Evolutionary conservation across 2,113 vertebrate species (phyloP).

Genomic region (Platysteira castanea): DNA sequence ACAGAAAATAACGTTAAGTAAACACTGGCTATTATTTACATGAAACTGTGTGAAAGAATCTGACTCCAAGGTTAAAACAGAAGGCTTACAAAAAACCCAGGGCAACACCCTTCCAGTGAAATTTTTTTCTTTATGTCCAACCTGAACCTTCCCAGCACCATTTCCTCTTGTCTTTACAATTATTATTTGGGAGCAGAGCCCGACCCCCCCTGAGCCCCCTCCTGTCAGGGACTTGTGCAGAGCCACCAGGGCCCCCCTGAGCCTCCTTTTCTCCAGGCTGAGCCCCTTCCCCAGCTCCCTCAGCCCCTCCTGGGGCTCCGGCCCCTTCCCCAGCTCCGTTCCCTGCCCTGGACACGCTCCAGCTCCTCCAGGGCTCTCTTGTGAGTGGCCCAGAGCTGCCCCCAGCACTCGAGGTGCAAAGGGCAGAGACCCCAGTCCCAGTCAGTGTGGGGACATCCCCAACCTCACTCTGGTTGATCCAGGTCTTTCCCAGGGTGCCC

Average conservation of each 20-base stretch:
- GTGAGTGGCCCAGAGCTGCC: neutral
- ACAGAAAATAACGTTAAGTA: no score
- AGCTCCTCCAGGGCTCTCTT: neutral
- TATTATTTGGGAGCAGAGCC: neutral
- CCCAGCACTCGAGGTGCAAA: neutral
- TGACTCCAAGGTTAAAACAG: no score
- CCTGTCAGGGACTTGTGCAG: neutral
- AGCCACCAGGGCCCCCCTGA: neutral
- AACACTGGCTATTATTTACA: no score
- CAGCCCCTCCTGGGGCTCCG: neutral
- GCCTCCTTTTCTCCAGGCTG: neutral
- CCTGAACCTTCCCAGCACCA: neutral
- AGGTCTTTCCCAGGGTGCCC: neutral
- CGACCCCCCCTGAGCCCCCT: fast-evolving
- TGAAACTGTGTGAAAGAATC: no score
- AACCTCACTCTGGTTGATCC: neutral
- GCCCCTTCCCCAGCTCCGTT: fast-evolving
- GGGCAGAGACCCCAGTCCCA: neutral
- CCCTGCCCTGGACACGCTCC: fast-evolving
- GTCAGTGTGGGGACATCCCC: fast-evolving
- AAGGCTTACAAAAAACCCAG: no score
- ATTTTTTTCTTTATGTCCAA: no score
- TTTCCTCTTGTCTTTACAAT: neutral
- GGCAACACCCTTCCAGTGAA: neutral
- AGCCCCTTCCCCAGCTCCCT: neutral